Conservation (phyloP, 2,113 vertebrate genomes). For the Oryzias curvinotus region DNA sequence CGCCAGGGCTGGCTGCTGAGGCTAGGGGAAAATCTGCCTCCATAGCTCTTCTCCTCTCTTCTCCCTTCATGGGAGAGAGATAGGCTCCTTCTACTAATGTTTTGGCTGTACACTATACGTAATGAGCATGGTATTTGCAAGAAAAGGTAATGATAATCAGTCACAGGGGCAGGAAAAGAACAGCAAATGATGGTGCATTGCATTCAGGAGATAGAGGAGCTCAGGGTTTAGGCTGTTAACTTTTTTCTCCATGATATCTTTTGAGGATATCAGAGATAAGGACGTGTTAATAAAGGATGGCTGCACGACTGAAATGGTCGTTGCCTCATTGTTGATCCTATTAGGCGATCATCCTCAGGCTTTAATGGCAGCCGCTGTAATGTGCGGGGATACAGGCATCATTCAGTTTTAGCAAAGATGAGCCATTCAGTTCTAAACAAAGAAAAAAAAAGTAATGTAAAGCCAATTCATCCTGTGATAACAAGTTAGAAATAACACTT, state of each 20-base stretch:
- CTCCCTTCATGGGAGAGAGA: slow-evolving; percentile 76
- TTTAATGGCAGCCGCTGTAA: slow-evolving; percentile 53
- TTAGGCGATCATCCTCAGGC: slow-evolving; percentile 57
- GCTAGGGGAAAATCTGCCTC: slow-evolving; percentile 79
- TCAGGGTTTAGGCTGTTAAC: slow-evolving; percentile 75
- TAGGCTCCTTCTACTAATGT: slow-evolving; percentile 75
- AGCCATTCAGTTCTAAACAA: slow-evolving; percentile 32
- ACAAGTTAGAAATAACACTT: slow-evolving; percentile 7
- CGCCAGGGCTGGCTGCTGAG: slow-evolving; percentile 83
- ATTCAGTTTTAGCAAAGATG: slow-evolving; percentile 28
- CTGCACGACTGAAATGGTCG: slow-evolving; percentile 46
- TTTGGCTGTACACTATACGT: slow-evolving; percentile 77
- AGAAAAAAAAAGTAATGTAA: slow-evolving; percentile 1
- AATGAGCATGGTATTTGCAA: slow-evolving; percentile 84
- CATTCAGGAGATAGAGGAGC: slow-evolving; percentile 71
- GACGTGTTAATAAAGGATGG: slow-evolving; percentile 68
- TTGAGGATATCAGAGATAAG: slow-evolving; percentile 75
- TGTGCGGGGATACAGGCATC: slow-evolving; percentile 35
- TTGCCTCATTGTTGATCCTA: slow-evolving; percentile 65
- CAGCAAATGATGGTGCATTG: slow-evolving; percentile 73
- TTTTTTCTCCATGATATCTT: slow-evolving; percentile 70
- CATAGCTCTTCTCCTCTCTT: slow-evolving; percentile 78
- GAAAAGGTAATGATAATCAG: slow-evolving; percentile 82
- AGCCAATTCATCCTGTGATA: slow-evolving; percentile 26
- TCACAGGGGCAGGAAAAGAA: slow-evolving; percentile 71